Percentiles rank a stretch among this genome's conserved stretches.
These are phyloP conservation scores for Heliconius congener DNA, from an alignment of 1,140 invertebrate species.

Conservation along the genomic window DNA sequence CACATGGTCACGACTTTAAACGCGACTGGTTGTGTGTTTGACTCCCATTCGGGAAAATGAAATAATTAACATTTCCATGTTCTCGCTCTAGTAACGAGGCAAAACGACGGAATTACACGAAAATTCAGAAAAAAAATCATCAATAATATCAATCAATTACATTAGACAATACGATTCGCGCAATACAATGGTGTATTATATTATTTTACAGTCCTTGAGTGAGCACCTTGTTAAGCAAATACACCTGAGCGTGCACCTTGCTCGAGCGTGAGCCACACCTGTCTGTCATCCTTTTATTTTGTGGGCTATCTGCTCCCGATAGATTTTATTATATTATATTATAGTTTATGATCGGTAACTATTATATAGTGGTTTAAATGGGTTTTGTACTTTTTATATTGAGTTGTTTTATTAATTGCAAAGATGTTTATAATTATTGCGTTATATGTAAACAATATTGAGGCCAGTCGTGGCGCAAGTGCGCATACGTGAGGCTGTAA, in stretches of 20 bases:
- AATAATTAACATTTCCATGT: too few species aligned
- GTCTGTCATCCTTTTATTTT: constrained; percentile 46
- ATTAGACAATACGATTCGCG: constrained; percentile 9
- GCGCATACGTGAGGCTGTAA: too few species aligned
- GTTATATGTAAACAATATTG: too few species aligned
- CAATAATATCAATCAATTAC: not conserved
- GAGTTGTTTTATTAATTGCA: not conserved
- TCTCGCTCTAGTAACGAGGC: too few species aligned
- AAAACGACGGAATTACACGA: not conserved
- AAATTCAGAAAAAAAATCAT: not conserved
- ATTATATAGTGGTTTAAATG: not conserved
- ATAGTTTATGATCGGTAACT: not conserved
- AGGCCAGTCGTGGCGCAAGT: too few species aligned
- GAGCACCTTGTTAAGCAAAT: constrained; percentile 74
- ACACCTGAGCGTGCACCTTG: constrained; percentile 80
- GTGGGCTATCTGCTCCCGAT: constrained; percentile 32
- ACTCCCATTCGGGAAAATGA: too few species aligned
- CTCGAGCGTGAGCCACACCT: constrained; percentile 53
- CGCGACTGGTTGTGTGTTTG: too few species aligned
- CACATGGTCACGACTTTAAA: too few species aligned
- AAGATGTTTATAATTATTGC: not conserved
- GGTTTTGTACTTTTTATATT: not conserved
- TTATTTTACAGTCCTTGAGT: constrained; percentile 52
- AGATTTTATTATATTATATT: constrained; percentile 17
- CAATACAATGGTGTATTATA: constrained; percentile 44